A percentile compares a stretch with the other conserved stretches of the same genome.
phyloP scores from a whole-genome alignment of 2,888 invertebrate genomes.

The Dasysyrphus albostriatus region DNA sequence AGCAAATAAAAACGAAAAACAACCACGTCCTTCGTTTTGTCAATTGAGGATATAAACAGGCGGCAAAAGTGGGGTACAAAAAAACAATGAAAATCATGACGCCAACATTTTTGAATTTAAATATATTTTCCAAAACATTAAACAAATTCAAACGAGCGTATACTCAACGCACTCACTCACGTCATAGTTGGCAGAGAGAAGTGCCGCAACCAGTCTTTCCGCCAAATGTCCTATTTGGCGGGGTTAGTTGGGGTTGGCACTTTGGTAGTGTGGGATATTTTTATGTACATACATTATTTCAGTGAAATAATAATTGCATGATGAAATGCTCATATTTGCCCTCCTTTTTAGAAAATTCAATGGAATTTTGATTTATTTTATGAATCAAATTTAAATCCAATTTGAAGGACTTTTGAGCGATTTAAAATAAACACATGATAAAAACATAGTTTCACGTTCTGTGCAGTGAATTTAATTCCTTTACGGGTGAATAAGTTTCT shows the following conservation, averaged over 20 bases:
- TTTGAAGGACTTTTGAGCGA: constrained; percentile 15
- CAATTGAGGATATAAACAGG: neutral
- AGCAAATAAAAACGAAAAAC: neutral
- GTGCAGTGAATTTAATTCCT: neutral
- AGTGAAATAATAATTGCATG: constrained; percentile 62
- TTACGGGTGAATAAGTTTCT: neutral
- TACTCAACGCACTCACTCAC: constrained; percentile 45
- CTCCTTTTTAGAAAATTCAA: constrained; percentile 38
- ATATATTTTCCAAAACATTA: constrained; percentile 71
- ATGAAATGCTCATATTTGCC: constrained; percentile 38
- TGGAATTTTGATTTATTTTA: constrained; percentile 58
- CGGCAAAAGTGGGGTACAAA: constrained; percentile 5
- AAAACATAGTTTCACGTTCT: neutral
- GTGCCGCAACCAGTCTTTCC: constrained; percentile 30
- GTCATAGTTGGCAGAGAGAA: constrained; percentile 13
- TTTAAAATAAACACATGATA: neutral
- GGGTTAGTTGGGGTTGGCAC: too few relatives aligned
- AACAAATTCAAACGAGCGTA: constrained; percentile 65
- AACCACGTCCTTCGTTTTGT: constrained; percentile 5
- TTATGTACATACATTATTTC: neutral
- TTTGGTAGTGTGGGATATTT: constrained; percentile 7
- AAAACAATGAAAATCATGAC: constrained; percentile 34
- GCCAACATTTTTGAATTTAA: constrained; percentile 63
- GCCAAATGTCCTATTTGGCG: constrained; percentile 44
- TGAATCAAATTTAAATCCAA: constrained; percentile 38